A percentile compares a stretch with the other conserved stretches of the same genome.
Conservation (phyloP, 2,888 invertebrate genomes). For the Cyaniris semiargus region DNA sequence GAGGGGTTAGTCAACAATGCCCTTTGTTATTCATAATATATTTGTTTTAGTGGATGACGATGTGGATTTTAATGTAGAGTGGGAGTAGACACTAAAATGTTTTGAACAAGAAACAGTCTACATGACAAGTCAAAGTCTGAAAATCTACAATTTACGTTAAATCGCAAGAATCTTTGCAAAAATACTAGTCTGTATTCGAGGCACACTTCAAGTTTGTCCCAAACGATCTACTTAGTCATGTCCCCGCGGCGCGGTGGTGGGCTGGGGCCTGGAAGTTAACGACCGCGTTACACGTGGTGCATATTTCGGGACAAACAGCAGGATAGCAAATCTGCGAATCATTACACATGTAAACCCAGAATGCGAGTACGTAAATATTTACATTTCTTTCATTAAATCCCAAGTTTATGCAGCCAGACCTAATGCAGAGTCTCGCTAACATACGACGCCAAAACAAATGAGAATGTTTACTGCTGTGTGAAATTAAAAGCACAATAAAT, state of each 20-base stretch:
- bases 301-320: slow-evolving; percentile 16
- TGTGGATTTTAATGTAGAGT: neutral
- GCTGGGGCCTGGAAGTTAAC: neutral
- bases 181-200: neutral
- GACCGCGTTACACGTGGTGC: slow-evolving; percentile 21
- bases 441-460: neutral
- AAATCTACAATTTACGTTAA: neutral
- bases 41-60: neutral
- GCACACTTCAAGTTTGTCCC: neutral
- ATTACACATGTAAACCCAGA: neutral
- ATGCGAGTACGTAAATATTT: neutral
- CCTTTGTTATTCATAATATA: neutral
- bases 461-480: neutral
- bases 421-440: neutral
- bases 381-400: neutral
- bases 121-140: neutral
- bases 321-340: slow-evolving; percentile 3
- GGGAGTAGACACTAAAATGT: neutral
- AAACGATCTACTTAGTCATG: neutral
- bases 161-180: neutral
- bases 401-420: slow-evolving; percentile 4
- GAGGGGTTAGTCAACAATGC: slow-evolving; percentile 3
- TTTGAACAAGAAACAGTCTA: neutral
- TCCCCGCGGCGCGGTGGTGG: neutral
- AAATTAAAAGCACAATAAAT: neutral